Evolutionary conservation across 2,113 vertebrate species (phyloP).

Genomic region (Columba janthina): DNA sequence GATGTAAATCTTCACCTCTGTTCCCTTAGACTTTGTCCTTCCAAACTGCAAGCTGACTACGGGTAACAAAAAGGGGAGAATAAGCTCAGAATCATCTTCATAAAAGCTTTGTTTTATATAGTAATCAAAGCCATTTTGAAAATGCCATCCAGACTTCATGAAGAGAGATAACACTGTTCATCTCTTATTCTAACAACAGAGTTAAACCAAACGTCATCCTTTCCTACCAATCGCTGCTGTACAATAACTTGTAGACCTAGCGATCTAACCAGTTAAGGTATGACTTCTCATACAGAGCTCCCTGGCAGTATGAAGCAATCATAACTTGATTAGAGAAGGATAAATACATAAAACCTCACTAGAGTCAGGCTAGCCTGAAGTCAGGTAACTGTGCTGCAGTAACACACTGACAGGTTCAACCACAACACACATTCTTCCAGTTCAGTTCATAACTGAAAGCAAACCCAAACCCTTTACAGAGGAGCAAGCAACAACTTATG

Average conservation of each 20-base stretch:
- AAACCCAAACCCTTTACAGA: not conserved
- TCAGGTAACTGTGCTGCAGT: not conserved
- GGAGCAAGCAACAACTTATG: not conserved
- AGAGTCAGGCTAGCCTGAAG: not conserved
- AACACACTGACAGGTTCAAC: not conserved
- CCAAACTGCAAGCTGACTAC: not conserved
- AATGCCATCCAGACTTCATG: not conserved
- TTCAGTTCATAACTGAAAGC: slow-evolving; percentile 12
- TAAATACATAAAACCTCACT: not conserved
- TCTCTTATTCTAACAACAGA: not conserved
- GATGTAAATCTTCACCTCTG: not conserved
- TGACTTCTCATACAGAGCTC: not conserved
- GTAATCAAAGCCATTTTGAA: not conserved
- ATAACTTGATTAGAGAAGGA: not conserved
- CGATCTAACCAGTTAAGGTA: slow-evolving; percentile 26
- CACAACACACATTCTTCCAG: slow-evolving; percentile 4
- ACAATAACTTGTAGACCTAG: not conserved
- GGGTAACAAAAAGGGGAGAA: not conserved
- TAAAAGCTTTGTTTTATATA: not conserved
- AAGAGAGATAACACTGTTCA: not conserved
- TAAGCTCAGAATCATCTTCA: not conserved
- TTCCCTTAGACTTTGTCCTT: not conserved
- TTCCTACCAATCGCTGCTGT: not conserved
- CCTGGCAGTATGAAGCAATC: not conserved
- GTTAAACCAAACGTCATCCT: not conserved